Percentiles rank a stretch among this genome's conserved stretches.
Conservation (phyloP, 1,140 invertebrate genomes). For the Atta texana region DNA sequence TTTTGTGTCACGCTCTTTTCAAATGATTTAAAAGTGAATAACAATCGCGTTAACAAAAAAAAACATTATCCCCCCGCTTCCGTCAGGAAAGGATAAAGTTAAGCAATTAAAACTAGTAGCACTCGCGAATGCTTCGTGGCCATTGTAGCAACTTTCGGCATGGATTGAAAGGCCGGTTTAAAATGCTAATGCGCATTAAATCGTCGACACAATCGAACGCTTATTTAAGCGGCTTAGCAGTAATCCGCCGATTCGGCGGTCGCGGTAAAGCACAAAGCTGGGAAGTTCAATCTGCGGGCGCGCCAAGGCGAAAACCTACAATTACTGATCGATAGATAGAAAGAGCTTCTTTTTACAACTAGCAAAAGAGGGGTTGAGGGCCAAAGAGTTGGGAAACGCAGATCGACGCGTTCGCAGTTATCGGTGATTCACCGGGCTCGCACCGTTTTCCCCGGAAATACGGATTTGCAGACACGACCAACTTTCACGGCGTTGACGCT, state of each 20-base stretch:
- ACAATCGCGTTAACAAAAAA: neutral
- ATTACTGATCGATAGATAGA: constrained; percentile 64
- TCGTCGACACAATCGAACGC: constrained; percentile 43
- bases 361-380: neutral
- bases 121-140: constrained; percentile 2
- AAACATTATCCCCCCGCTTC: neutral
- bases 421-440: constrained; percentile 58
- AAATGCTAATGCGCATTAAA: constrained; percentile 67
- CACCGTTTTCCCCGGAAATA: constrained; percentile 47
- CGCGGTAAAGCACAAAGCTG: constrained; percentile 57
- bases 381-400: constrained; percentile 18
- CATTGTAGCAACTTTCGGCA: constrained; percentile 42
- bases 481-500: constrained; percentile 40
- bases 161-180: constrained; percentile 45
- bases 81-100: constrained; percentile 32
- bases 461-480: constrained; percentile 48
- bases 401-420: constrained; percentile 54
- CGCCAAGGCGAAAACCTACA: constrained; percentile 53
- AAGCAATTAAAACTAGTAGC: constrained; percentile 54
- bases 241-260: constrained; percentile 55
- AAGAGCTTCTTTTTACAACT: constrained; percentile 48
- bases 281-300: constrained; percentile 48
- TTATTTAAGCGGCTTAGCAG: constrained; percentile 45
- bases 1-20: neutral
- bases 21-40: constrained; percentile 30